phyloP scores from a whole-genome alignment of 2,797 vertebrate species.

The Pagetopsis macropterus region DNA sequence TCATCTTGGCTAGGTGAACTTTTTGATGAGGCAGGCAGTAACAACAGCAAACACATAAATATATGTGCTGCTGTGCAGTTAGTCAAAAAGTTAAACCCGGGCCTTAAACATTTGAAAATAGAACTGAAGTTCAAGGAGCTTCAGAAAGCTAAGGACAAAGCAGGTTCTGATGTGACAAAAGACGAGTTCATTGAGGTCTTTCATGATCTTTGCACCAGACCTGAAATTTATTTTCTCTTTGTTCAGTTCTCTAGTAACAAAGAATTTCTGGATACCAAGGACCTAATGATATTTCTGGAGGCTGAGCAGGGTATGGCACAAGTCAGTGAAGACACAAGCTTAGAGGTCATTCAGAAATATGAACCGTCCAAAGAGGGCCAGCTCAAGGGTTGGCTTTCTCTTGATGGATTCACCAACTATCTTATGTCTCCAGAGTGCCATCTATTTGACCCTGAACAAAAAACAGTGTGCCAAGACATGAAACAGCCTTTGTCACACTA shows the following conservation, averaged over 20 bases:
- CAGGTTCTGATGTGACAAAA: conserved; percentile 87
- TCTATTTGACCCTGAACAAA: conserved; percentile 98
- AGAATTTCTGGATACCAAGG: conserved; percentile 96
- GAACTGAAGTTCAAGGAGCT: conserved; percentile 98
- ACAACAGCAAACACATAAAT: conserved; percentile 85
- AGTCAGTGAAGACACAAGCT: conserved; percentile 94
- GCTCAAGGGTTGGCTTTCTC: conserved; percentile 93
- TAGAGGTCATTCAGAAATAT: conserved; percentile 94
- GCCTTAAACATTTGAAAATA: conserved; percentile 96
- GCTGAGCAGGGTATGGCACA: conserved; percentile 98
- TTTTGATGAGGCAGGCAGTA: conserved; percentile 88
- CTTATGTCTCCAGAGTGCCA: conserved; percentile 96
- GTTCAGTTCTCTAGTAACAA: conserved; percentile 99
- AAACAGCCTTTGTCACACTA: conserved; percentile 96
- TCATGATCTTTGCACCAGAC: conserved; percentile 97
- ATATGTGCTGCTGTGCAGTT: conserved; percentile 91
- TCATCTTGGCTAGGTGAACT: conserved; percentile 95
- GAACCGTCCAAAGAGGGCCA: conserved; percentile 95
- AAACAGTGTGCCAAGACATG: conserved; percentile 97
- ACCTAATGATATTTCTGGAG: conserved; percentile 99
- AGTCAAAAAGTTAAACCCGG: conserved; percentile 92
- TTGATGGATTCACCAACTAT: conserved; percentile 98
- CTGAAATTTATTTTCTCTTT: conserved; percentile 98
- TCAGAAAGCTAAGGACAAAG: conserved; percentile 94
- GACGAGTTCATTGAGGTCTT: conserved; percentile 98